Evolutionary conservation across 1,140 invertebrate genomes (phyloP).

Genomic region (Trichonephila clavipes): DNA sequence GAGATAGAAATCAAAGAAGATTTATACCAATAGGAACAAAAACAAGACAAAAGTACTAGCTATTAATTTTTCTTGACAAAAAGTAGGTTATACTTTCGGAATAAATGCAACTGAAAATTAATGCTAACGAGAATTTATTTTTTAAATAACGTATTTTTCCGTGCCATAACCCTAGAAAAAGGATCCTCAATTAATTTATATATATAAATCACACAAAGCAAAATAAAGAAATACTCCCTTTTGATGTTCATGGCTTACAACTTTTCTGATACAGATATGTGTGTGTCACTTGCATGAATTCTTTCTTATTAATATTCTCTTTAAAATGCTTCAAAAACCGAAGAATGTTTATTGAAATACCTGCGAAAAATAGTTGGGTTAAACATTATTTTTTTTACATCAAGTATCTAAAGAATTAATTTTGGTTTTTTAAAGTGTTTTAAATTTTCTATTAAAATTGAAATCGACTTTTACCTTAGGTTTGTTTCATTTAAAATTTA

Average conservation of each 20-base stretch:
- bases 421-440: no score
- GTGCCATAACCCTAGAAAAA: background rate
- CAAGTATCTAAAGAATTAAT: no score
- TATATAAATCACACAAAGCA: background rate
- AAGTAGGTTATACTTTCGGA: background rate
- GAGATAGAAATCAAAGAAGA: background rate
- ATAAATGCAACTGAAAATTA: background rate
- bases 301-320: background rate
- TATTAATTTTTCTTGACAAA: slow-evolving; percentile 7
- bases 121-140: background rate
- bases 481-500: no score
- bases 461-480: no score
- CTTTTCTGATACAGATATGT: background rate
- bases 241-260: background rate
- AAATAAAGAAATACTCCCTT: background rate
- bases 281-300: background rate
- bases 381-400: background rate
- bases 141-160: background rate
- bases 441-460: no score
- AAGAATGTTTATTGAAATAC: background rate
- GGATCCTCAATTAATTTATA: background rate
- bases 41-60: no score
- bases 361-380: background rate
- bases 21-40: background rate
- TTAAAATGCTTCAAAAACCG: background rate